A percentile compares a stretch with the other conserved stretches of the same genome.
These are phyloP conservation scores for Sinosuthora webbiana DNA, from an alignment of 2,113 vertebrate species.

Conservation along the genomic window DNA sequence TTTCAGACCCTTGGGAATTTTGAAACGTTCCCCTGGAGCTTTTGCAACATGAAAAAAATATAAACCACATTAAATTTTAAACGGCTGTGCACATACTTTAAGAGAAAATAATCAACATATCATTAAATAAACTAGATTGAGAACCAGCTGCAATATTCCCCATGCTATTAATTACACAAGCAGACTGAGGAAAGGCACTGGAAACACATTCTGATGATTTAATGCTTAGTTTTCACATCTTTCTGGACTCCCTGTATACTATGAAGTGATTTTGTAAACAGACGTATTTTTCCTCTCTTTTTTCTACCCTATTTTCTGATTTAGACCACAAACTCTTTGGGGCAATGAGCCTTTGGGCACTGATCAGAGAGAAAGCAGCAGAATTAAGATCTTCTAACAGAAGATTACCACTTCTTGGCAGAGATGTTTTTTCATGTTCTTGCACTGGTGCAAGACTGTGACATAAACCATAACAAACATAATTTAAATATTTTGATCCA, in stretches of 20 bases:
- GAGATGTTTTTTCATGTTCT: neutral
- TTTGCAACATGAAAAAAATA: neutral
- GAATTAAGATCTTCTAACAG: neutral
- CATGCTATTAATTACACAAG: neutral
- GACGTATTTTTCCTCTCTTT: neutral
- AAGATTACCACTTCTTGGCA: neutral
- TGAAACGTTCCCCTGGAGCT: neutral
- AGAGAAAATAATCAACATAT: neutral
- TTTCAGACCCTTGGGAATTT: neutral
- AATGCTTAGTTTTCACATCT: neutral
- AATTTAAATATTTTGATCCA: neutral
- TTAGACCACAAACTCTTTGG: neutral
- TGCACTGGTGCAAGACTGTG: neutral
- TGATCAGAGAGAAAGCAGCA: neutral
- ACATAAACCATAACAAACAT: neutral
- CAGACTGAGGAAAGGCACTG: neutral
- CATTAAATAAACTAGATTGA: neutral
- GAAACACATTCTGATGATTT: neutral
- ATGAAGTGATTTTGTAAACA: neutral
- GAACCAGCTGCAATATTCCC: neutral
- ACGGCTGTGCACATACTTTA: neutral
- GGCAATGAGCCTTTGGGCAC: neutral
- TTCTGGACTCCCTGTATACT: neutral
- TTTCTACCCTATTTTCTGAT: neutral
- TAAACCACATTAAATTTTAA: neutral